Evolutionary conservation across 92 coral and sea anemone genomes (phyloP).

Genomic region (Pocillopora grandis): DNA sequence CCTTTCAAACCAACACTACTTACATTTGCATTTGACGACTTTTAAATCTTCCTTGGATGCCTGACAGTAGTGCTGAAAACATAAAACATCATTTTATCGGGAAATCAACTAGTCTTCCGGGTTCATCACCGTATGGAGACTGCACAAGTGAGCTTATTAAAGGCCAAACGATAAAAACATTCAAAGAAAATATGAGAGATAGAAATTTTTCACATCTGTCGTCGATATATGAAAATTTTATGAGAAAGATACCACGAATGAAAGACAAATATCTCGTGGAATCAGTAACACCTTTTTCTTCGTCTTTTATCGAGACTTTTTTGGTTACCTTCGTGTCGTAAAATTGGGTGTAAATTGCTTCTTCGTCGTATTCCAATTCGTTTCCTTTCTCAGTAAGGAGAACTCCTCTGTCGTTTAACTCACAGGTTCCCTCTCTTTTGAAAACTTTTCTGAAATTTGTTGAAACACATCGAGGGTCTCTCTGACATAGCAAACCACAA

Average conservation of each 20-base stretch:
- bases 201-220: no score
- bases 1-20: not conserved
- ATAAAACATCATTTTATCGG: not conserved
- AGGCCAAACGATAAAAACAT: no score
- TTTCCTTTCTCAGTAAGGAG: not conserved
- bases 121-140: no score
- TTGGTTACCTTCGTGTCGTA: not conserved
- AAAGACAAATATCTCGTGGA: no score
- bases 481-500: conserved; percentile 10
- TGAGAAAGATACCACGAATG: no score
- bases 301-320: not conserved
- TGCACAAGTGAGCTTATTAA: no score
- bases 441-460: conserved; percentile 9
- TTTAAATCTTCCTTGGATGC: not conserved
- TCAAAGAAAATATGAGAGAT: no score
- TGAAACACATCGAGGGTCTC: conserved; percentile 21
- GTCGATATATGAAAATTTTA: no score
- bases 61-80: conserved; percentile 14
- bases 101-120: not conserved
- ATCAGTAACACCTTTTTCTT: no score
- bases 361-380: conserved; percentile 12
- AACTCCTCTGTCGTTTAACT: conserved; percentile 9
- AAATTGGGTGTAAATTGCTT: conserved; percentile 11
- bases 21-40: conserved; percentile 2
- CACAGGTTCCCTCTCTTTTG: conserved; percentile 5